Percentiles rank a stretch among this genome's conserved stretches.
Conservation (phyloP, 1,140 invertebrate species). For the Heterodera schachtii region DNA sequence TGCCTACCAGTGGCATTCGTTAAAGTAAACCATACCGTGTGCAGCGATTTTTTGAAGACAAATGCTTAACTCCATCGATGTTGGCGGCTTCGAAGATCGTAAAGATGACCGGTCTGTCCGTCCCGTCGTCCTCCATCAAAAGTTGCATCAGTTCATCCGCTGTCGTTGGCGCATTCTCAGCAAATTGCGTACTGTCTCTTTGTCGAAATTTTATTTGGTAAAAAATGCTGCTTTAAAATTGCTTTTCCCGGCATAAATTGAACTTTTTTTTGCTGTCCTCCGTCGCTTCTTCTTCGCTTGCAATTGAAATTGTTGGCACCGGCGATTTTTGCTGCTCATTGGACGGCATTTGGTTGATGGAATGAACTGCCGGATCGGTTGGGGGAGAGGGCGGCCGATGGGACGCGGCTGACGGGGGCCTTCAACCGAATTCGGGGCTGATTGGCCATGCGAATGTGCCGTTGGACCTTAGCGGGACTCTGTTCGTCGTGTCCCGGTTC, state of each 20-base stretch:
- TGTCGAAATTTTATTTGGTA: neutral
- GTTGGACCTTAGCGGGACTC: neutral
- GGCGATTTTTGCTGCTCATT: neutral
- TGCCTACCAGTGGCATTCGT: neutral
- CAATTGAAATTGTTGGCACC: slow-evolving; percentile 28
- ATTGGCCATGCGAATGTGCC: neutral
- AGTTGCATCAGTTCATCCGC: slow-evolving; percentile 41
- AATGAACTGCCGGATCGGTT: neutral
- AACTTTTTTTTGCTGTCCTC: neutral
- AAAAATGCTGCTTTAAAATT: slow-evolving; percentile 4
- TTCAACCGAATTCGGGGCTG: neutral
- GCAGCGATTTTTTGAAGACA: slow-evolving; percentile 37
- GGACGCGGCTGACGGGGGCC: neutral
- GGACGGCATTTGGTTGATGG: neutral
- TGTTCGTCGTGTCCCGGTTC: neutral
- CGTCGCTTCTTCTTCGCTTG: neutral
- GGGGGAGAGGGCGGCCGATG: slow-evolving; percentile 20
- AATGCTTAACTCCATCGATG: slow-evolving; percentile 52
- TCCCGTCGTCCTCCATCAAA: slow-evolving; percentile 49
- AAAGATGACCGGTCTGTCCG: slow-evolving; percentile 39
- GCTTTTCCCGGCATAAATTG: neutral
- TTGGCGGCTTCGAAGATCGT: slow-evolving; percentile 49
- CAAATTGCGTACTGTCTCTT: neutral
- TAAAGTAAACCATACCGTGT: slow-evolving; percentile 32
- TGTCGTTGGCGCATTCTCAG: slow-evolving; percentile 14